phyloP scores from a whole-genome alignment of 2,797 vertebrate genomes.

The Botia almorhae region DNA sequence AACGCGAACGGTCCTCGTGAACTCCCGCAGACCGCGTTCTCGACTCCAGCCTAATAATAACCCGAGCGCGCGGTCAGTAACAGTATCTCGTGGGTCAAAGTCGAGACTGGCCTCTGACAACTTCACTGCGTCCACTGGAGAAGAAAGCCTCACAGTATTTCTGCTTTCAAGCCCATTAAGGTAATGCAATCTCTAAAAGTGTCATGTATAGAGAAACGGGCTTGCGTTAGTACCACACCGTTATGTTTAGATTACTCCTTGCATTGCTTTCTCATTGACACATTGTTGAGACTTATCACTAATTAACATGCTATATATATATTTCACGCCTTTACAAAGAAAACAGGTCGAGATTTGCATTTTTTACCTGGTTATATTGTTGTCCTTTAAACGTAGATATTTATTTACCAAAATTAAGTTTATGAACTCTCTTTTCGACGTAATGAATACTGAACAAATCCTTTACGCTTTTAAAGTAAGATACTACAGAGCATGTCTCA shows the following conservation, averaged over 20 bases:
- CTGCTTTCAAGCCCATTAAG: conserved; percentile 26
- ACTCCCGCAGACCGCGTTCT: conserved; percentile 48
- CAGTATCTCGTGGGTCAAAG: conserved; percentile 47
- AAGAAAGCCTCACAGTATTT: conserved; percentile 59
- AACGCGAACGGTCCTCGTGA: neutral
- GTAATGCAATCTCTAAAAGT: conserved; percentile 13
- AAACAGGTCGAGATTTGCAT: neutral
- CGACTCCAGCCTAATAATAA: conserved; percentile 66
- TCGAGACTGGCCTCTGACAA: conserved; percentile 37
- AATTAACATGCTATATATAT: neutral
- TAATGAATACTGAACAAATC: neutral
- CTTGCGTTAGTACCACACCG: neutral
- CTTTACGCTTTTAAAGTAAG: neutral
- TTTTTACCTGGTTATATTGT: neutral
- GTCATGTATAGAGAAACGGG: neutral
- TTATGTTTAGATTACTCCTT: neutral
- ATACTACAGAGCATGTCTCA: conserved; percentile 6
- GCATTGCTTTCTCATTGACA: neutral
- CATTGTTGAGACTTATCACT: neutral
- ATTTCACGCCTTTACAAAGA: neutral
- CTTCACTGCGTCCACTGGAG: conserved; percentile 40
- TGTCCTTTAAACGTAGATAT: neutral
- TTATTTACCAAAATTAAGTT: no score
- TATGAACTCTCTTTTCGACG: no score
- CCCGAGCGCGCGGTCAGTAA: conserved; percentile 51